Conservation (phyloP, 2,113 vertebrate genomes). For the Abramis brama region DNA sequence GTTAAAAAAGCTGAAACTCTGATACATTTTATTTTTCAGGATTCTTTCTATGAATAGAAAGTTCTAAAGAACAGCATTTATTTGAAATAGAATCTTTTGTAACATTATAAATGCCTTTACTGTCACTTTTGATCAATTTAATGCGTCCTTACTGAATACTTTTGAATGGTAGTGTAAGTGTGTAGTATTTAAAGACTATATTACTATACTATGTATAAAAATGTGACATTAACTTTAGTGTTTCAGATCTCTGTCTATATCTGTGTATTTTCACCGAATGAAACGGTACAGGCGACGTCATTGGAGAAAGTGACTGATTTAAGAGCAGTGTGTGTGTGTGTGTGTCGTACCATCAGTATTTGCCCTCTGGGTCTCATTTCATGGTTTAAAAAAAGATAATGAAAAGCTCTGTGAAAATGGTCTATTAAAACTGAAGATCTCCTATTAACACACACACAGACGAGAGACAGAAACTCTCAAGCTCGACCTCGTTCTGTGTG, state of each 20-base stretch:
- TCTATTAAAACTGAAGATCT: conserved; percentile 39
- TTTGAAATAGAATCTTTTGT: too few relatives aligned
- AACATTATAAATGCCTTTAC: too few relatives aligned
- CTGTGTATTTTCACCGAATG: neutral
- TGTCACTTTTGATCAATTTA: too few relatives aligned
- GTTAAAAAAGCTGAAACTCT: too few relatives aligned
- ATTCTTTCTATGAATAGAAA: too few relatives aligned
- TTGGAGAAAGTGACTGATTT: neutral
- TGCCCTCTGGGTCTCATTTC: conserved; percentile 55
- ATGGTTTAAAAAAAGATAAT: conserved; percentile 52
- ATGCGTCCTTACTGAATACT: neutral
- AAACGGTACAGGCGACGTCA: neutral
- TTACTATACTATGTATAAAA: neutral
- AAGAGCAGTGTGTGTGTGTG: neutral
- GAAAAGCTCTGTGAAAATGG: conserved; percentile 41
- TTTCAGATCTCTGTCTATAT: neutral
- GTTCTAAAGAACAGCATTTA: too few relatives aligned
- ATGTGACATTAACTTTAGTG: neutral
- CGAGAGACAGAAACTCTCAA: neutral
- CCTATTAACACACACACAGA: conserved; percentile 19
- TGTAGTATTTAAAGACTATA: too few relatives aligned
- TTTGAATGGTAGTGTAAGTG: too few relatives aligned
- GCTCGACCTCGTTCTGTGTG: neutral
- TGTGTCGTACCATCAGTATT: conserved; percentile 12
- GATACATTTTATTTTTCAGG: too few relatives aligned